Evolutionary conservation across 2,113 vertebrate species (phyloP).

Genomic region (Mobula birostris): DNA sequence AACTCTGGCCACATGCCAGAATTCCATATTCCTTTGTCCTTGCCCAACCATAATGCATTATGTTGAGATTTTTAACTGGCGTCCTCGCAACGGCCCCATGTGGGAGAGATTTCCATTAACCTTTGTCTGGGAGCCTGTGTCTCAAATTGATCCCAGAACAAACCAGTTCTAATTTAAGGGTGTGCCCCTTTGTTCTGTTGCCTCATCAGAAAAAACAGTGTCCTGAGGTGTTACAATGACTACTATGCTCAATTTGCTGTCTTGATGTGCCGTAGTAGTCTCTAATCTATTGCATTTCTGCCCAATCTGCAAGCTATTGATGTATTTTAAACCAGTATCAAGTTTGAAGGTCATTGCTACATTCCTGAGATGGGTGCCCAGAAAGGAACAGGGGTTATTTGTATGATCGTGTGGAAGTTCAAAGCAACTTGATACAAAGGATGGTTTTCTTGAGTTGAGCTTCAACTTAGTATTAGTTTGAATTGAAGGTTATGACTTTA

Average conservation of each 20-base stretch:
- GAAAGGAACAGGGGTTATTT: neutral
- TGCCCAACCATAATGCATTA: too few relatives aligned
- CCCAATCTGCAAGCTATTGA: too few relatives aligned
- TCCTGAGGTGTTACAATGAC: too few relatives aligned
- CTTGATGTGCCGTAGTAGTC: neutral
- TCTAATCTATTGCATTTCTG: neutral
- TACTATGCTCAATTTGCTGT: neutral
- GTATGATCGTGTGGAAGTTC: neutral
- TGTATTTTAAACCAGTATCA: neutral
- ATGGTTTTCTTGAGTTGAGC: neutral
- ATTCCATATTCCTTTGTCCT: too few relatives aligned
- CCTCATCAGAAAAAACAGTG: neutral
- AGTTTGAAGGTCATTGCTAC: neutral
- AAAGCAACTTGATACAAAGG: neutral
- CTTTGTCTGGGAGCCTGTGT: neutral
- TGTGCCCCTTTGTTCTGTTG: neutral
- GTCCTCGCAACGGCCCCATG: too few relatives aligned
- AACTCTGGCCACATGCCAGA: neutral
- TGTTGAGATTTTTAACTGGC: too few relatives aligned
- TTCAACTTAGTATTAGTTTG: neutral
- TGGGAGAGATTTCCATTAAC: neutral
- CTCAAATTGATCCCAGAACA: neutral
- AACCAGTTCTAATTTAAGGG: neutral
- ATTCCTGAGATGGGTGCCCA: neutral
- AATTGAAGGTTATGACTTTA: neutral